phyloP scores from a whole-genome alignment of 2,113 vertebrate species.

The Triplophysa rosa region DNA sequence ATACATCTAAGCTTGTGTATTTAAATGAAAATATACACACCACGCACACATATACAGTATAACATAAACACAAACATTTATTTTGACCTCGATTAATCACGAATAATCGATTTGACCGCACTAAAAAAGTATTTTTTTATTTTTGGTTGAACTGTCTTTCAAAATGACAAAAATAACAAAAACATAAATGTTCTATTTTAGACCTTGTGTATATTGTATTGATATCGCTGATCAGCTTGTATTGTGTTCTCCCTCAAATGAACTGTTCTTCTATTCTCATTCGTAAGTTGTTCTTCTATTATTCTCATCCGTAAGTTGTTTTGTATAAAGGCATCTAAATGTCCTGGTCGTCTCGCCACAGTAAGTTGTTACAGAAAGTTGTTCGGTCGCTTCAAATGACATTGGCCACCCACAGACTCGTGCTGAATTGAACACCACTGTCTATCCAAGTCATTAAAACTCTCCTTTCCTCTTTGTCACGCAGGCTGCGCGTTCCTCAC shows the following conservation, averaged over 20 bases:
- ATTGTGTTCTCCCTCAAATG: not conserved
- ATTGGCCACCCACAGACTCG: constrained; percentile 9
- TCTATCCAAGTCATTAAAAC: constrained; percentile 26
- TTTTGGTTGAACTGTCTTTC: not conserved
- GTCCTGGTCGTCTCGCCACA: not conserved
- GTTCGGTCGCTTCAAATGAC: constrained; percentile 26
- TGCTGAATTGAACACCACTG: constrained; percentile 28
- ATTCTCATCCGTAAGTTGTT: not conserved
- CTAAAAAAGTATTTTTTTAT: too few species aligned
- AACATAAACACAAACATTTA: too few species aligned
- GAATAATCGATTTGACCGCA: too few species aligned
- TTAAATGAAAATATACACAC: too few species aligned
- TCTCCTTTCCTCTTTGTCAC: constrained; percentile 58
- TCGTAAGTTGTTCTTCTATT: not conserved
- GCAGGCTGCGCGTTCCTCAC: constrained; percentile 97
- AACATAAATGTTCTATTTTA: too few species aligned
- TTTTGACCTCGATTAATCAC: too few species aligned
- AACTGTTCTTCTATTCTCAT: not conserved
- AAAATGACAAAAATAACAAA: too few species aligned
- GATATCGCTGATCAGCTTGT: not conserved
- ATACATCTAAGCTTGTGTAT: too few species aligned
- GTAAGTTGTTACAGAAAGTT: not conserved
- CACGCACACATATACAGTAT: too few species aligned
- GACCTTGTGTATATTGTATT: too few species aligned
- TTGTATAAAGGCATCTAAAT: not conserved